Evolutionary conservation across 2,797 vertebrate species (phyloP).

Genomic region (Pampus argenteus): DNA sequence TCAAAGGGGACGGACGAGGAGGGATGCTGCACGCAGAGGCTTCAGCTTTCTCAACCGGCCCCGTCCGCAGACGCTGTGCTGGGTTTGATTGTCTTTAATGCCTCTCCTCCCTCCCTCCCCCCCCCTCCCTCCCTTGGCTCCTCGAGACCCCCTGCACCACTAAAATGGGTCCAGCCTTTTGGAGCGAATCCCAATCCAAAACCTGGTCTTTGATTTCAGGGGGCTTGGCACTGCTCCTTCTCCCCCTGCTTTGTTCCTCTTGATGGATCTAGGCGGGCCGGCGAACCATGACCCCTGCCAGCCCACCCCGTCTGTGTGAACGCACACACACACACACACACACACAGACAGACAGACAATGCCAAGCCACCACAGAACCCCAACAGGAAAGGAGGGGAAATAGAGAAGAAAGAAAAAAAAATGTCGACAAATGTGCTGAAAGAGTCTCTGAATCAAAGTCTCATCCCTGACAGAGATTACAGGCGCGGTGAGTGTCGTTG

Average conservation of each 20-base stretch:
- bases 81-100: slow-evolving; percentile 76
- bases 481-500: slow-evolving; percentile 62
- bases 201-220: slow-evolving; percentile 86
- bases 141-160: slow-evolving; percentile 60
- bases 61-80: slow-evolving; percentile 61
- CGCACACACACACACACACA: slow-evolving; percentile 54
- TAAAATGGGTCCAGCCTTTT: slow-evolving; percentile 74
- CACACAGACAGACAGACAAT: slow-evolving; percentile 66
- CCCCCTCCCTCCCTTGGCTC: slow-evolving; percentile 7
- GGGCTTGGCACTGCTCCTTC: slow-evolving; percentile 75
- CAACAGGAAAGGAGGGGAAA: slow-evolving; percentile 59
- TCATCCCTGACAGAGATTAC: slow-evolving; percentile 80
- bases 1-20: slow-evolving; percentile 82
- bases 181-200: slow-evolving; percentile 82
- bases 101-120: slow-evolving; percentile 4
- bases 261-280: slow-evolving; percentile 81
- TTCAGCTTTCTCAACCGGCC: slow-evolving; percentile 31
- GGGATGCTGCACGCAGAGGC: slow-evolving; percentile 35
- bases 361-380: slow-evolving; percentile 51
- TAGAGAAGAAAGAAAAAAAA: slow-evolving; percentile 19
- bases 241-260: slow-evolving; percentile 82
- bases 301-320: slow-evolving; percentile 83
- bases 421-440: slow-evolving; percentile 61
- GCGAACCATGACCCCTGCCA: slow-evolving; percentile 82
- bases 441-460: slow-evolving; percentile 67